Evolutionary conservation across 2,888 invertebrate species (phyloP), one percentile per base, ranked within the genome.

Genomic region (Lasioglossum malachurum): DNA sequence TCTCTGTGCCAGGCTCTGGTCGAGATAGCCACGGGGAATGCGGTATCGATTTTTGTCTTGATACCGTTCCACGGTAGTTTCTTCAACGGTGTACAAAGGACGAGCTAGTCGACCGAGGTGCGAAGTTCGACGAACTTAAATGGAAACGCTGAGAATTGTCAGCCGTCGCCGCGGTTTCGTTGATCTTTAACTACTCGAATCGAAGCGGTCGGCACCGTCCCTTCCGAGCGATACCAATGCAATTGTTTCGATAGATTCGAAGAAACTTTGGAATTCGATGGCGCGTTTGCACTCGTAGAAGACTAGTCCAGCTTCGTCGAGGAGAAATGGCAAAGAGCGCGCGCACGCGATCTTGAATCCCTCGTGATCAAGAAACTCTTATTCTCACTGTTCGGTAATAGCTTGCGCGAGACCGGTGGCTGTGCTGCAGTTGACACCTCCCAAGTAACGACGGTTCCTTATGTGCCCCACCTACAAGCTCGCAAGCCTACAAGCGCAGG

Each of bases 371-470:
- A 69, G 69, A 64, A 64, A 31, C 69, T 23, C 23, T 69, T 60
- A 38, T 38, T 4, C 38, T 38, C 38, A 19, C 38, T 7, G 35
- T 23, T 23, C 4, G 12, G 38, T 35, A 71, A 76, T 77, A 57
- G 74, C 57, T 78, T n/a, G 35, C 60, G 12, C 31, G 19, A 76
- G 49, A 64, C 46, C 69, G 12, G 78, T 8, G 71, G 44, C 31
- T 49, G 73, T 85, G 87, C 93, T 93, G 93, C 91, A 88, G 89
- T 91, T 93, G 93, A 93, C 93, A 93, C 93, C 90, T 91, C 80
- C 83, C 77, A 71, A 73, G 86, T 83, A 84, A 84, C 88, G 86
- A 91, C 91, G 89, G 91, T 92, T 92, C 89, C 92, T 93, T 92
- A 90, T 86, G 78, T 83, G 69, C 79, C 31, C 80, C 74, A 80